Conservation (phyloP, 2,888 invertebrate genomes). For the Eremobia ochroleuca region DNA sequence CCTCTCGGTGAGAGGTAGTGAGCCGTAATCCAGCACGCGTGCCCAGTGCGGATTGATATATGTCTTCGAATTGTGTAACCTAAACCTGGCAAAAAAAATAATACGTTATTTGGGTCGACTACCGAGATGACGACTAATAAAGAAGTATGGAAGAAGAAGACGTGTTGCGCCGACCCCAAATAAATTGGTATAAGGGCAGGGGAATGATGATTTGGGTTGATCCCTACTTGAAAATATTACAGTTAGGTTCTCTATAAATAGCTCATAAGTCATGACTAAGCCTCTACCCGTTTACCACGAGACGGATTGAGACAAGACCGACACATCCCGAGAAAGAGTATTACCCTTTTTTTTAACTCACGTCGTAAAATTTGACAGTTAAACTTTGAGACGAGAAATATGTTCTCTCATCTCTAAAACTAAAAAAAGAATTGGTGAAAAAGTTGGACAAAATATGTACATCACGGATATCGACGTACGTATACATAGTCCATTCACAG, state of each 20-base stretch:
- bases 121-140: too few relatives aligned
- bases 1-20: too few relatives aligned
- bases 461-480: too few relatives aligned
- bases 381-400: not conserved
- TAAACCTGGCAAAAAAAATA: too few relatives aligned
- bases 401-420: not conserved
- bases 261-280: slow-evolving; percentile 1
- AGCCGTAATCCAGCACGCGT: too few relatives aligned
- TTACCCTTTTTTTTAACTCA: slow-evolving; percentile 30
- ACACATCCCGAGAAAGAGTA: slow-evolving; percentile 10
- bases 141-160: not conserved
- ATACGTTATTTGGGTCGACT: too few relatives aligned
- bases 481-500: not conserved
- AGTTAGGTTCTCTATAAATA: not conserved
- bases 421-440: not conserved
- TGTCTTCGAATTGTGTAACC: too few relatives aligned
- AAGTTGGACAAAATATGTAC: not conserved
- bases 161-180: not conserved
- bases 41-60: too few relatives aligned
- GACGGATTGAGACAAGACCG: slow-evolving; percentile 5
- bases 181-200: not conserved
- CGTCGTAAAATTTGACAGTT: slow-evolving; percentile 14
- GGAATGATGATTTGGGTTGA: not conserved
- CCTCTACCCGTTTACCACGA: not conserved
- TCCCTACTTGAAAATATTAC: slow-evolving; percentile 21